These are phyloP conservation scores for Oreotrochilus melanogaster DNA, from an alignment of 2,113 vertebrate species.

Conservation along the genomic window DNA sequence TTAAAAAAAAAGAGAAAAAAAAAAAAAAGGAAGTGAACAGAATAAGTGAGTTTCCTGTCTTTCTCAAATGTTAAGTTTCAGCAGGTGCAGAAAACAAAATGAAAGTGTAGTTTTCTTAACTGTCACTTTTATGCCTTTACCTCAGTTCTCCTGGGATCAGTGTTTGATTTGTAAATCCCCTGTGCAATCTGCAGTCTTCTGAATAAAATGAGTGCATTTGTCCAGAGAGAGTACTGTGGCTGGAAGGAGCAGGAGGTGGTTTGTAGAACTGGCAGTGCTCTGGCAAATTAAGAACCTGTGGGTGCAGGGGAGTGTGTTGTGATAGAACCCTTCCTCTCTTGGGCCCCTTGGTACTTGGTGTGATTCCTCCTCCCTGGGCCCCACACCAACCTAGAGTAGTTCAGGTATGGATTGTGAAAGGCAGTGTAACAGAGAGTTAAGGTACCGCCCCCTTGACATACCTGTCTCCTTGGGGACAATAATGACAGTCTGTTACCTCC, in stretches of 20 bases:
- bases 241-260: background rate
- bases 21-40: background rate
- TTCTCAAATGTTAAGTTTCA: background rate
- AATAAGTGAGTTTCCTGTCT: background rate
- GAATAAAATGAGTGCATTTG: background rate
- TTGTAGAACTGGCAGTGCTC: background rate
- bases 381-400: too few relatives aligned
- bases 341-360: too few relatives aligned
- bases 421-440: too few relatives aligned
- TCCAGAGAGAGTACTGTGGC: background rate
- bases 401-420: too few relatives aligned
- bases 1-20: background rate
- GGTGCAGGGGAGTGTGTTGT: fast-evolving
- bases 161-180: background rate
- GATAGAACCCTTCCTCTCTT: too few relatives aligned
- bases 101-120: background rate
- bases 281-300: background rate
- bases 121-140: background rate
- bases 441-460: too few relatives aligned
- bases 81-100: background rate
- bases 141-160: background rate
- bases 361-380: too few relatives aligned
- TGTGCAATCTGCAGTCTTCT: background rate
- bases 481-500: too few relatives aligned
- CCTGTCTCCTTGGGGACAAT: too few relatives aligned